phyloP scores from a whole-genome alignment of 2,797 vertebrate species.

The Botia kubotai region DNA sequence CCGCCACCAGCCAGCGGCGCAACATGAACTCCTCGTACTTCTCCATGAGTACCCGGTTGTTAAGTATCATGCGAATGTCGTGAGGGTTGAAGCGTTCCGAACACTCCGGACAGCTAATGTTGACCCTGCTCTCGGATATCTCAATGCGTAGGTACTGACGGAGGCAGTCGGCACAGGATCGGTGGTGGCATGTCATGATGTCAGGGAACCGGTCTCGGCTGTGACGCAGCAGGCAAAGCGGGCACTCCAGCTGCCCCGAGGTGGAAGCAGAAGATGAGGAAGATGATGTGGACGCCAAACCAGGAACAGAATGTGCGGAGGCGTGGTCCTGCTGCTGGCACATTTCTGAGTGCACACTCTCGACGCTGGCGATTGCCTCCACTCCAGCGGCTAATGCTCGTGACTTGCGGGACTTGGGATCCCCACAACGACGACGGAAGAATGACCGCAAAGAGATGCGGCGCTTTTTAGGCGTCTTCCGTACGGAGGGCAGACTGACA shows the following conservation, averaged over 20 bases:
- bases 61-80: conserved; percentile 93
- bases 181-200: conserved; percentile 98
- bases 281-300: conserved; percentile 77
- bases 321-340: conserved; percentile 91
- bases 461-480: conserved; percentile 95
- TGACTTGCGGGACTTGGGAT: conserved; percentile 85
- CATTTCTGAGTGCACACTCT: conserved; percentile 96
- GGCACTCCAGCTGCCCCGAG: conserved; percentile 91
- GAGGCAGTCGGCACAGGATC: conserved; percentile 96
- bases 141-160: conserved; percentile 97
- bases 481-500: conserved; percentile 92
- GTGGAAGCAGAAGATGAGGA: conserved; percentile 70
- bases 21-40: conserved; percentile 99
- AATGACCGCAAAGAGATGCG: conserved; percentile 91
- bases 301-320: conserved; percentile 78
- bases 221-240: conserved; percentile 93
- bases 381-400: conserved; percentile 83
- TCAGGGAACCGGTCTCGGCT: conserved; percentile 94
- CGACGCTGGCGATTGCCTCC: conserved; percentile 93
- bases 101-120: conserved; percentile 98
- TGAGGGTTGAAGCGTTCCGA: conserved; percentile 97
- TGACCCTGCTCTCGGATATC: conserved; percentile 96
- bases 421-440: conserved; percentile 83
- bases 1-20: conserved; percentile 93
- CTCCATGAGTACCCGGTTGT: conserved; percentile 92